A percentile compares a stretch with the other conserved stretches of the same genome.
Conservation (phyloP, 2,888 invertebrate species). For the Tetragonula carbonaria region DNA sequence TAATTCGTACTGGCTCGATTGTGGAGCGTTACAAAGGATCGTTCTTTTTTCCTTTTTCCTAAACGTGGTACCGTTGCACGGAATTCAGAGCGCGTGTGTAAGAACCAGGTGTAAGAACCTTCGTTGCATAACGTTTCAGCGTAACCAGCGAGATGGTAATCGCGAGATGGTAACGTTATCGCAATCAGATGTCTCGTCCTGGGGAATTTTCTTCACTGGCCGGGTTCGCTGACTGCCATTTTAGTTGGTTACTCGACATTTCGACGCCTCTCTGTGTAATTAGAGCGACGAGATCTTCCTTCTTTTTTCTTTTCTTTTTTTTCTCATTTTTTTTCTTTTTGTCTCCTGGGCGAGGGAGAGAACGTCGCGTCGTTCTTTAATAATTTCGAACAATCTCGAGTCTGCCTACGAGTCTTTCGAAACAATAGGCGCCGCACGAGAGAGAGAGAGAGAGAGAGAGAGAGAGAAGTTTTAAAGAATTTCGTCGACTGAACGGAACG, state of each 20-base stretch:
- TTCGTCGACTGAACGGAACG: constrained; percentile 16
- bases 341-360: neutral
- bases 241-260: neutral
- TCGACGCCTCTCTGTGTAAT: constrained; percentile 19
- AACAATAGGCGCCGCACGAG: constrained; percentile 10
- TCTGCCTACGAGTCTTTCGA: neutral
- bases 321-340: neutral
- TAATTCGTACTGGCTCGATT: constrained; percentile 10
- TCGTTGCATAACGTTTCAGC: constrained; percentile 31
- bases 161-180: constrained; percentile 14
- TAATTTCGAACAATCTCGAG: constrained; percentile 27
- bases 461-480: neutral
- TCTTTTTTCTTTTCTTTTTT: neutral
- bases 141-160: constrained; percentile 31
- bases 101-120: constrained; percentile 31
- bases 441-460: too few relatives aligned
- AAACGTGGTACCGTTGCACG: constrained; percentile 44
- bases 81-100: constrained; percentile 19
- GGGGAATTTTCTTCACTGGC: neutral
- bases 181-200: constrained; percentile 21
- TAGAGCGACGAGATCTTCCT: neutral
- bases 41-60: constrained; percentile 3
- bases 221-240: neutral
- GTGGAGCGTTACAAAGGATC: neutral
- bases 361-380: constrained; percentile 20